A percentile compares a stretch with the other conserved stretches of the same genome.
phyloP scores from a whole-genome alignment of 1,140 invertebrate genomes.

The Drosophila ogumai region DNA sequence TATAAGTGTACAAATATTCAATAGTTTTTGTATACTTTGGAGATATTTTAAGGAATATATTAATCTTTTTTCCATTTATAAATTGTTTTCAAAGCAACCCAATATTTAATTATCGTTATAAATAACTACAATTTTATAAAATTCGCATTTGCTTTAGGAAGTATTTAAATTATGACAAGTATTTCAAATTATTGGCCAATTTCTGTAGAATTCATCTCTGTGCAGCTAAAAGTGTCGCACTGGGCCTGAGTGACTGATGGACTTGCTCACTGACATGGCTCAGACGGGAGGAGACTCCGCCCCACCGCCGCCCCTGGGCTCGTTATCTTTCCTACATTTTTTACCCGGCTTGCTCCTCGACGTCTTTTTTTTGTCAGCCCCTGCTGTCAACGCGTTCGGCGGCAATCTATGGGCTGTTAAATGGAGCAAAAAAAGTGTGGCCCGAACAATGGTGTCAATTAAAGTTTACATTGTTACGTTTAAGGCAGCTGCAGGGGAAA shows the following conservation, averaged over 20 bases:
- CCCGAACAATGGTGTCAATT: conserved; percentile 82
- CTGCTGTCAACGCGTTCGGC: conserved; percentile 66
- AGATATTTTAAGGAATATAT: not conserved
- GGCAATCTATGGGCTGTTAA: conserved; percentile 77
- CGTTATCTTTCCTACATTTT: conserved; percentile 57
- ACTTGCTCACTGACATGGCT: conserved; percentile 60
- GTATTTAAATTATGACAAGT: not conserved
- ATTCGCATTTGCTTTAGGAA: no score
- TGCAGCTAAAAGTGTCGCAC: conserved; percentile 59
- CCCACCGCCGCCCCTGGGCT: conserved; percentile 17
- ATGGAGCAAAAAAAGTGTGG: conserved; percentile 79
- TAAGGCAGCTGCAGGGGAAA: conserved; percentile 35
- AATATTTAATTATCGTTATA: no score
- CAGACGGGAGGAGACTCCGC: conserved; percentile 18
- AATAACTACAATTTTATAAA: no score
- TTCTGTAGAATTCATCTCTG: conserved; percentile 5
- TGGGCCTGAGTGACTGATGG: conserved; percentile 70
- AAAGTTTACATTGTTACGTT: conserved; percentile 79
- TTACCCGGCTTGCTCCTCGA: conserved; percentile 18
- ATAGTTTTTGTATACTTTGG: not conserved
- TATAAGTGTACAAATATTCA: not conserved
- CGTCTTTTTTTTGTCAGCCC: conserved; percentile 43
- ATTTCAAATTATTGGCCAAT: not conserved
- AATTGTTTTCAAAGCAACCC: no score
- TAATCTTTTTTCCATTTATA: no score